Percentiles rank a stretch among this genome's conserved stretches.
phyloP scores from a whole-genome alignment of 2,113 vertebrate genomes.

The Sebastes schlegelii region DNA sequence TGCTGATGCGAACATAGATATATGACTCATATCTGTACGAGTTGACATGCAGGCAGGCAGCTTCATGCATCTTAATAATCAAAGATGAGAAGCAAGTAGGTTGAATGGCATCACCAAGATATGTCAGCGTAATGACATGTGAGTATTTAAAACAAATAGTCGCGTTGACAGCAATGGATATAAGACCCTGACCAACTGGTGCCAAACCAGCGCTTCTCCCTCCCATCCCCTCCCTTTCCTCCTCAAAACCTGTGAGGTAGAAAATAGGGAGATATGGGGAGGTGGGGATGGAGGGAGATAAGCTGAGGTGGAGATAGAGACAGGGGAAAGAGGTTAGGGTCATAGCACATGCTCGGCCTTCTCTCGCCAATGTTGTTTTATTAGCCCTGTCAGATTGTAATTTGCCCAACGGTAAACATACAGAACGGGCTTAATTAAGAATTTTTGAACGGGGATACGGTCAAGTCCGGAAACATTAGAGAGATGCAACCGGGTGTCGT shows the following conservation, averaged over 20 bases:
- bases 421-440: slow-evolving; percentile 87
- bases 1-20: slow-evolving; percentile 80
- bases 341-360: slow-evolving; percentile 74
- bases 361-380: slow-evolving; percentile 81
- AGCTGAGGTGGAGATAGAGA: slow-evolving; percentile 75
- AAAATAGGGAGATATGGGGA: slow-evolving; percentile 76
- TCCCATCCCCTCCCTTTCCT: slow-evolving; percentile 59
- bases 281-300: slow-evolving; percentile 78
- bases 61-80: slow-evolving; percentile 82
- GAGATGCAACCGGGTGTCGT: slow-evolving; percentile 87
- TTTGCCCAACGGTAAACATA: slow-evolving; percentile 86
- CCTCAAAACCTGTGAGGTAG: slow-evolving; percentile 76
- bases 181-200: slow-evolving; percentile 57
- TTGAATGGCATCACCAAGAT: slow-evolving; percentile 58
- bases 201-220: slow-evolving; percentile 51
- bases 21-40: slow-evolving; percentile 77
- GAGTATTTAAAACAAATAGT: slow-evolving; percentile 65
- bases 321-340: slow-evolving; percentile 70
- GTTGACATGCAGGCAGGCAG: slow-evolving; percentile 73
- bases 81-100: slow-evolving; percentile 68
- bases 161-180: slow-evolving; percentile 59
- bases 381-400: slow-evolving; percentile 87
- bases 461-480: slow-evolving; percentile 90
- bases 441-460: slow-evolving; percentile 86
- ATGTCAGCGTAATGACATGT: slow-evolving; percentile 62